Percentiles rank a stretch among this genome's conserved stretches.
Conservation (phyloP, 2,888 invertebrate genomes). For the Temnothorax rugatulus region DNA sequence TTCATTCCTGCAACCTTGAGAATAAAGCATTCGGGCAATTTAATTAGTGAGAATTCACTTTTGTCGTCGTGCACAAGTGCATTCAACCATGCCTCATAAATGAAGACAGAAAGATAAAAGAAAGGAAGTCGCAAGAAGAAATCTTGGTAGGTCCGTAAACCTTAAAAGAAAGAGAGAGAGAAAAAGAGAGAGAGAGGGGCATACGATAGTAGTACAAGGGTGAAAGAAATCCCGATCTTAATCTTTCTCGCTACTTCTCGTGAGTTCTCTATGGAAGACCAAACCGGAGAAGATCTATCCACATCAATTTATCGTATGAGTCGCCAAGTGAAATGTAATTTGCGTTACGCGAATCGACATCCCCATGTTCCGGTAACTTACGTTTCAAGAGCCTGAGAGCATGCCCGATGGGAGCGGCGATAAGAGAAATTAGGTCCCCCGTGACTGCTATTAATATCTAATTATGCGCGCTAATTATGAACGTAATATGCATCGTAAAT, state of each 20-base stretch:
- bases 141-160: conserved; percentile 54
- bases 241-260: conserved; percentile 54
- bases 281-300: background rate
- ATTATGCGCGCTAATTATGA: conserved; percentile 62
- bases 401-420: conserved; percentile 46
- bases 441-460: conserved; percentile 48
- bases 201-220: background rate
- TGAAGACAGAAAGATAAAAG: conserved; percentile 59
- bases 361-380: conserved; percentile 51
- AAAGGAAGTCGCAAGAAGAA: conserved; percentile 40
- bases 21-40: conserved; percentile 64
- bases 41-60: conserved; percentile 70
- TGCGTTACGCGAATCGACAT: conserved; percentile 63
- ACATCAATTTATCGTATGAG: conserved; percentile 65
- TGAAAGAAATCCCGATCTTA: conserved; percentile 53
- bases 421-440: conserved; percentile 62
- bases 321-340: conserved; percentile 59
- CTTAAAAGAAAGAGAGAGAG: background rate
- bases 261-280: background rate
- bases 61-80: conserved; percentile 60
- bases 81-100: conserved; percentile 58
- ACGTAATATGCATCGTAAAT: conserved; percentile 61
- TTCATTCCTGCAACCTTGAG: conserved; percentile 25
- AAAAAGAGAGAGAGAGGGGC: background rate
- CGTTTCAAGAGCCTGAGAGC: conserved; percentile 41